phyloP scores from a whole-genome alignment of 2,797 vertebrate species.

The Pteropus rufus region DNA sequence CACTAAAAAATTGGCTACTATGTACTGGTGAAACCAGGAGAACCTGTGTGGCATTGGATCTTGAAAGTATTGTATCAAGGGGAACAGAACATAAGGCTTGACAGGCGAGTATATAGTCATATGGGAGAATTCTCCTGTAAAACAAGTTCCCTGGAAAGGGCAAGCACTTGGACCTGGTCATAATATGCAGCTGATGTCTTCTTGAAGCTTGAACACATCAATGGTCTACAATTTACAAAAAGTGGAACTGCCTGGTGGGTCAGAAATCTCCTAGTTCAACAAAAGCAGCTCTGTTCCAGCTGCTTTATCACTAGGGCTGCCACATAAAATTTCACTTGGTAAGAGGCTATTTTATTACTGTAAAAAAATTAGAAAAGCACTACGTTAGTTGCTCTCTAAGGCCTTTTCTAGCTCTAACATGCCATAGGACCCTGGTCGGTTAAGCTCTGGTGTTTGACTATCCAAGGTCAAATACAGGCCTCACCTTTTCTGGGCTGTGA shows the following conservation, averaged over 20 bases:
- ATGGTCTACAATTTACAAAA: neutral
- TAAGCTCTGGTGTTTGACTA: neutral
- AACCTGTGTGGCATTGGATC: neutral
- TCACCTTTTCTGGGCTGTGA: neutral
- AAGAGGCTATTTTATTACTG: neutral
- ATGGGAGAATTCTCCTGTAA: neutral
- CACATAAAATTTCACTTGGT: neutral
- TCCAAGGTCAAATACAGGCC: neutral
- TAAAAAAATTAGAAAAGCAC: neutral
- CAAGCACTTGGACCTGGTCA: neutral
- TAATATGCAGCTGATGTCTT: neutral
- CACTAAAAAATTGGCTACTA: neutral
- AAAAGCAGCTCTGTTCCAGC: neutral
- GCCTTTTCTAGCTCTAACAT: neutral
- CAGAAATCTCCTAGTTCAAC: neutral
- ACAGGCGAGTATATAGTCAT: neutral
- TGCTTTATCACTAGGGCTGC: neutral
- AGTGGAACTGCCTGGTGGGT: neutral
- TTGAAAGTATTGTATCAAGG: neutral
- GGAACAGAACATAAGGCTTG: neutral
- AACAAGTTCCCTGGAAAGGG: neutral
- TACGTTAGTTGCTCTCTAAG: neutral
- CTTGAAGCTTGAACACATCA: neutral
- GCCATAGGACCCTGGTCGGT: rapidly evolving
- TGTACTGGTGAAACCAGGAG: neutral